Percentiles rank a stretch among this genome's conserved stretches.
Conservation (phyloP, 2,113 vertebrate genomes). For the Clinocottus analis region DNA sequence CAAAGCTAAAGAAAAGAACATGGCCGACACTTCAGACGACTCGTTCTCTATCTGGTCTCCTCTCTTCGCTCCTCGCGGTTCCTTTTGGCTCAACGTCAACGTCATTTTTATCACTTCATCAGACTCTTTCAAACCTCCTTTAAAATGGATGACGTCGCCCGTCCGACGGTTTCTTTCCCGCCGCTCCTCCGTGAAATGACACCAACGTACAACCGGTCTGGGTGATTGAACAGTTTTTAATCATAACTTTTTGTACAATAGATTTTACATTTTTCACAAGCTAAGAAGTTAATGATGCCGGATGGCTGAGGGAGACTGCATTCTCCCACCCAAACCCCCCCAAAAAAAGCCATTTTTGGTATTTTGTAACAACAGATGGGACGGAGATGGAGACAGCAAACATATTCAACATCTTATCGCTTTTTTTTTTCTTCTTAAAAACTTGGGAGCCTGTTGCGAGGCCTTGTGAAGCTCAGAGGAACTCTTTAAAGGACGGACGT, state of each 20-base stretch:
- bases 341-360: slow-evolving; percentile 46
- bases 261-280: slow-evolving; percentile 86
- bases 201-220: slow-evolving; percentile 1
- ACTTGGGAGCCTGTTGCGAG: slow-evolving; percentile 8
- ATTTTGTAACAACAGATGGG: slow-evolving; percentile 57
- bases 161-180: background rate
- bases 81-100: background rate
- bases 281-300: slow-evolving; percentile 77
- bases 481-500: background rate
- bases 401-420: slow-evolving; percentile 25
- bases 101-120: slow-evolving; percentile 12
- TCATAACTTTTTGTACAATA: slow-evolving; percentile 82
- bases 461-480: background rate
- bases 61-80: background rate
- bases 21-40: background rate
- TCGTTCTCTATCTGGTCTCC: background rate
- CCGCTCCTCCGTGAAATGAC: slow-evolving; percentile 20
- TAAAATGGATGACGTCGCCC: background rate
- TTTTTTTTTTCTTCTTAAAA: slow-evolving; percentile 18
- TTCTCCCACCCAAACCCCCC: too few relatives aligned
- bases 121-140: background rate
- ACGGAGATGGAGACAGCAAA: slow-evolving; percentile 62
- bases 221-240: slow-evolving; percentile 81
- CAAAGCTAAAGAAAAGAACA: background rate
- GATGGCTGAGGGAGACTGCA: slow-evolving; percentile 57